Base-by-base conservation (phyloP, 2,888 invertebrate species). In the Lasioglossum malachurum region DNA sequence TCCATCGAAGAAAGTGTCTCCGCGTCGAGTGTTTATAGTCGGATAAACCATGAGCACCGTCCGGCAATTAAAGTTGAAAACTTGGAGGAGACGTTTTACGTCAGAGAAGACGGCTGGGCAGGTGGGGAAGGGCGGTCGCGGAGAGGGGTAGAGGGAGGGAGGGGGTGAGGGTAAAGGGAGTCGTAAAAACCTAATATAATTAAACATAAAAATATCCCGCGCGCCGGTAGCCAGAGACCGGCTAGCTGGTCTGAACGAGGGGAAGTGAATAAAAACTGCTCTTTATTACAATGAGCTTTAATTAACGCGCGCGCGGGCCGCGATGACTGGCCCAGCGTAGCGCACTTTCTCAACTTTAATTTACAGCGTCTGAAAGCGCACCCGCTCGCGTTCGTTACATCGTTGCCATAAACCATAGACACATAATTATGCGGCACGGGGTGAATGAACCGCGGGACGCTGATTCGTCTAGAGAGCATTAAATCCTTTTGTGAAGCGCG, bases 271-370 rank as follows among this genome's bases (percentile, higher is more conserved):
- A 92, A 94, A 93, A 93, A 93, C 91, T 90, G 91, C 91, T 94
- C 93, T 93, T 94, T 94, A 94, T 94, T 94, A 94, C 94, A 94
- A 94, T 94, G 93, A 93, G 93, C 93, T 93, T 93, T 93, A 93
- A 93, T 93, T 93, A 93, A 94, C 94, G 93, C 92, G 90, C 91
- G 87, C 81, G 90, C 89, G 78, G 76, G 73, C 83, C 83, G 89
- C 92, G 92, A 93, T 92, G 92, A 93, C 93, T 92, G 89, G 90
- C 89, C 89, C 90, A 41, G 91, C 90, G 88, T 90, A 90, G 88
- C 89, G 89, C 92, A 92, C 92, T 93, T 93, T 93, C 91, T 92
- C 93, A 92, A 92, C 93, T 92, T 93, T 93, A 93, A 93, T 93
- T 93, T 93, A 93, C 92, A 92, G 87, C 91, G 92, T 88, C 92